Evolutionary conservation across 1,140 invertebrate species (phyloP), one percentile per base, ranked within the genome.

Genomic region (Meloidogyne hapla): DNA sequence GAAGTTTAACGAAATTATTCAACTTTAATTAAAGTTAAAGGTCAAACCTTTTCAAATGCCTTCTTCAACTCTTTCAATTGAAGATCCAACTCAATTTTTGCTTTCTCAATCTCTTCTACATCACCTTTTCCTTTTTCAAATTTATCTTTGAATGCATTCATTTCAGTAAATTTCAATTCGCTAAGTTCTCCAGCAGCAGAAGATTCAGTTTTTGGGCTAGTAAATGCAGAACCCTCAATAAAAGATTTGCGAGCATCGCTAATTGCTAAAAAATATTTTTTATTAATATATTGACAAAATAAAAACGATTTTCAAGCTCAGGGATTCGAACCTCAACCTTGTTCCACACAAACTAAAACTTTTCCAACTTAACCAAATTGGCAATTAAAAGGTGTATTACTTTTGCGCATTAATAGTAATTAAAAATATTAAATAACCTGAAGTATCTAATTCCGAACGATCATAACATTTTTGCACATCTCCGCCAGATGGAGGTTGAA

Each of bases 41-140:
- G 13, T 3, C 77, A 38, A 40, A 83, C 82, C 82, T 84, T 84
- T 65, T 82, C 79, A 62, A 84, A 79, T 28, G 84, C 64, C 2
- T 85, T 80, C 76, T 84, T 85, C 56, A 85, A 81, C n/a, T 80
- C 79, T 66, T 83, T 84, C 8, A 86, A 73, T 71, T 86, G 84
- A 71, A 81, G 75, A 70, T 85, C 83, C 69, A 86, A 48, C 48
- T 86, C 84, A 77, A 72, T 80, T 81, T 65, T 85, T 75, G 38
- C 77, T 25, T 76, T 66, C 18, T 76, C 83, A 40, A 40, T 72
- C 26, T 71, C 69, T 15, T 84, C 80, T 21, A 28, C 28, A 69
- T 76, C 79, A 9, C 9, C 73, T n/a, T 78, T 77, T 67, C 85
- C 85, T 64, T 83, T 80, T 69, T 86, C 84, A 75, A 86, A 86